These are phyloP conservation scores for Drosophila orena DNA, from an alignment of 1,140 invertebrate species.

Conservation along the genomic window DNA sequence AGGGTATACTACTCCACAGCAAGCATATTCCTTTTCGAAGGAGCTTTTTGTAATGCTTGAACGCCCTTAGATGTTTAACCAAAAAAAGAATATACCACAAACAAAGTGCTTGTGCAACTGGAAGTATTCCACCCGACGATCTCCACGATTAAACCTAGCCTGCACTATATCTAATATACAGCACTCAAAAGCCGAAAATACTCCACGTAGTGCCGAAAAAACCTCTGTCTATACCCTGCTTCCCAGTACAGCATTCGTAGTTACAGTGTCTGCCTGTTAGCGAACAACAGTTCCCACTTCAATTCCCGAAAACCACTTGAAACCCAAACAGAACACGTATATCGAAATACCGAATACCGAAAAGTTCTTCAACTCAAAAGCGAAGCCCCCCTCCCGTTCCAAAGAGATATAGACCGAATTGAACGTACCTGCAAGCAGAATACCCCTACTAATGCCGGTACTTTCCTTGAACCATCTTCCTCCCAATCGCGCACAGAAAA, in stretches of 20 bases:
- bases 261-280: slow-evolving; percentile 57
- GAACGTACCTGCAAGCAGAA: neutral
- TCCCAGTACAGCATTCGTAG: slow-evolving; percentile 54
- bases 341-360: slow-evolving; percentile 52
- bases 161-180: slow-evolving; percentile 39
- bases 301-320: slow-evolving; percentile 22
- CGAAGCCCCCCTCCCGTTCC: slow-evolving; percentile 24
- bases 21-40: slow-evolving; percentile 31
- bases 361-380: slow-evolving; percentile 64
- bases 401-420: slow-evolving; percentile 35
- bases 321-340: slow-evolving; percentile 67
- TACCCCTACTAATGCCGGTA: slow-evolving; percentile 25
- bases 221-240: slow-evolving; percentile 56
- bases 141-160: slow-evolving; percentile 38
- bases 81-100: neutral
- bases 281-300: slow-evolving; percentile 50
- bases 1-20: slow-evolving; percentile 26
- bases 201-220: slow-evolving; percentile 33
- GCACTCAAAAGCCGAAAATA: slow-evolving; percentile 16
- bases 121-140: slow-evolving; percentile 23
- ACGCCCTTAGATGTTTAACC: slow-evolving; percentile 51
- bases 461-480: slow-evolving; percentile 39
- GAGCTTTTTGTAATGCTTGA: slow-evolving; percentile 72
- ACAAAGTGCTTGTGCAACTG: slow-evolving; percentile 25
- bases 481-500: slow-evolving; percentile 92